Base-by-base conservation (phyloP, 2,888 invertebrate species). In the Petrophora chlorosata region DNA sequence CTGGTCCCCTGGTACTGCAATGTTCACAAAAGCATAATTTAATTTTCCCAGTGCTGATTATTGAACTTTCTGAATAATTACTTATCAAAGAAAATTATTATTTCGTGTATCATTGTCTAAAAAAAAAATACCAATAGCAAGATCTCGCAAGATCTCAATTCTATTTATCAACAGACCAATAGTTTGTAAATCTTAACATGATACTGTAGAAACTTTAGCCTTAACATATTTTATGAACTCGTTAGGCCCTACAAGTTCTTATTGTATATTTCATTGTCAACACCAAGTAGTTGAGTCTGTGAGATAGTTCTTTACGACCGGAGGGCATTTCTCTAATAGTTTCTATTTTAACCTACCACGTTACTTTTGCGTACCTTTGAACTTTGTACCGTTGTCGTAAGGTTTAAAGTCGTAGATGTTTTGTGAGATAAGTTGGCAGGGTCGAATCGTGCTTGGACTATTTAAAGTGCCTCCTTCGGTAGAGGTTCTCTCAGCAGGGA, bases 401-500 rank as follows among this genome's bases (percentile, higher is more conserved):
- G 50, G 68, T 41, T 43, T 36, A 56, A 49, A 65, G 61, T 74
- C 42, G 43, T 22, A 5, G 29, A 29, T 42, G 30, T 25, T 50
- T 35, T 41, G 29, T 40, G 42, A 33, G 38, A 29, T 59, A 61
- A 63, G 56, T 53, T 70, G 57, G 60, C 46, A 61, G 73, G 82
- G 79, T 83, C 79, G 76, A 70, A 68, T 89, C 86, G 86, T 89
- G 88, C 74, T 57, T 67, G 67, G 71, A 73, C 82, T 81, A 86
- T 88, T 89, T 80, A 81, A 79, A 77, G 74, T 76, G 79, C 74
- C 78, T 78, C 75, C 71, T 73, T 76, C 82, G 73, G 85, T 82
- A 79, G 85, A 83, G 65, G 61, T 59, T 59, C 70, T 67, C 82
- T 5, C 89, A 89, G 88, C 89, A 76, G 89, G 89, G 85, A 73